Evolutionary conservation across 2,113 vertebrate genomes (phyloP).

Genomic region (Brienomyrus brachyistius): DNA sequence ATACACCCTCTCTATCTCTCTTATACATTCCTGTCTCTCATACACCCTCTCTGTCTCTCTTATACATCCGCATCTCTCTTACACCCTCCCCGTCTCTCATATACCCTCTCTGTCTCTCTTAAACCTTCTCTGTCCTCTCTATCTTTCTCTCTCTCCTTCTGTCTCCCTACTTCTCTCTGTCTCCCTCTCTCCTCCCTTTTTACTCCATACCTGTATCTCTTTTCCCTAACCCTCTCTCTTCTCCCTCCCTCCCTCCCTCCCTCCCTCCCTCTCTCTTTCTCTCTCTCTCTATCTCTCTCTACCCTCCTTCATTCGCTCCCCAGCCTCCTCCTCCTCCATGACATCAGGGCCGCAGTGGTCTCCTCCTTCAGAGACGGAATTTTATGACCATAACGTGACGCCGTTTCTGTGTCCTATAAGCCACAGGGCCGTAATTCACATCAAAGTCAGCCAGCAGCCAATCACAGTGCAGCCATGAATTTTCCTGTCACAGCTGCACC

Average conservation of each 20-base stretch:
- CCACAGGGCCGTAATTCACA: constrained; percentile 38
- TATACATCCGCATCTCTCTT: no score
- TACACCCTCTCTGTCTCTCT: neutral
- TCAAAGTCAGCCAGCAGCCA: constrained; percentile 35
- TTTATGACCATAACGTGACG: constrained; percentile 37
- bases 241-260: neutral
- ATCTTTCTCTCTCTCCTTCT: neutral
- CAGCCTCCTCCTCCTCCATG: constrained; percentile 20
- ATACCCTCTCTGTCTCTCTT: neutral
- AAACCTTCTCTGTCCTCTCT: neutral
- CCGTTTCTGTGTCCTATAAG: constrained; percentile 42
- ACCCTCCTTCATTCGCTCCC: neutral
- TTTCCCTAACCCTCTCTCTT: neutral
- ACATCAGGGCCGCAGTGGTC: constrained; percentile 23
- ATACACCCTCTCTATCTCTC: neutral
- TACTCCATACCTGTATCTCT: neutral
- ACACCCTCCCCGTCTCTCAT: no score
- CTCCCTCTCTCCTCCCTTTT: neutral
- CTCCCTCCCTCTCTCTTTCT: neutral
- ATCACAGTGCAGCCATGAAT: constrained; percentile 37
- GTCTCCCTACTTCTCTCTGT: neutral
- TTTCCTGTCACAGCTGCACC: constrained; percentile 30
- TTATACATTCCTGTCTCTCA: no score
- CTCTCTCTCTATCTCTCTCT: constrained; percentile 8
- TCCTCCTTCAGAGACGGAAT: constrained; percentile 23